phyloP scores from a whole-genome alignment of 92 coral and sea anemone species.

The Phenganax marumi region DNA sequence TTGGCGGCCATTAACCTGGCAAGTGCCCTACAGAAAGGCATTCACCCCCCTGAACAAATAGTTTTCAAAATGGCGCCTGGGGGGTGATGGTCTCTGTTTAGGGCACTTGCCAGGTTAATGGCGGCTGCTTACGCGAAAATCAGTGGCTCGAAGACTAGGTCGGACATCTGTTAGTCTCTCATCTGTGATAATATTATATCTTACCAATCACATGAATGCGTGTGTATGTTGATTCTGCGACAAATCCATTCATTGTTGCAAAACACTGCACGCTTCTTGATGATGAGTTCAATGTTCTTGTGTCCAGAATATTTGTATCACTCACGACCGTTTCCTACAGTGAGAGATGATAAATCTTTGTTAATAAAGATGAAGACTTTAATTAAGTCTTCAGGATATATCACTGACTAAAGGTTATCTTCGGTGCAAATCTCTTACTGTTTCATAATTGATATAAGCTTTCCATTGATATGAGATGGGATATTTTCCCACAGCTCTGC shows the following conservation, averaged over 20 bases:
- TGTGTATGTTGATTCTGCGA: background rate
- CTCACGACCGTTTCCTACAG: slow-evolving; percentile 1
- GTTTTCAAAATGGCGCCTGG: too few species aligned
- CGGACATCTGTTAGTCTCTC: background rate
- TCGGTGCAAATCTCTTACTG: too few species aligned
- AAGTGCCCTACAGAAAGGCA: too few species aligned
- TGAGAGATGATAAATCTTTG: background rate
- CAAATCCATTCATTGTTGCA: slow-evolving; percentile 2
- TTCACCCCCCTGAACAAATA: too few species aligned
- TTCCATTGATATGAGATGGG: slow-evolving; percentile 20
- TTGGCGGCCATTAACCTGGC: too few species aligned
- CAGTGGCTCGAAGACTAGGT: background rate
- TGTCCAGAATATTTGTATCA: background rate
- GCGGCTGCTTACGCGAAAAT: too few species aligned
- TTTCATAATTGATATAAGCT: background rate
- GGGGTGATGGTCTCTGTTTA: too few species aligned
- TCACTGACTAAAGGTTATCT: too few species aligned
- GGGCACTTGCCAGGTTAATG: too few species aligned
- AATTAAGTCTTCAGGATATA: background rate
- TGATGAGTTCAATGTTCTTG: background rate
- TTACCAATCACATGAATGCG: background rate
- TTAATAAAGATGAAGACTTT: too few species aligned
- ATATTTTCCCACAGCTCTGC: slow-evolving; percentile 23
- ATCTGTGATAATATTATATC: background rate
- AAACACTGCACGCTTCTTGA: background rate